Conservation (phyloP, 2,888 invertebrate genomes). For the Rhopalosiphum nymphaeae region DNA sequence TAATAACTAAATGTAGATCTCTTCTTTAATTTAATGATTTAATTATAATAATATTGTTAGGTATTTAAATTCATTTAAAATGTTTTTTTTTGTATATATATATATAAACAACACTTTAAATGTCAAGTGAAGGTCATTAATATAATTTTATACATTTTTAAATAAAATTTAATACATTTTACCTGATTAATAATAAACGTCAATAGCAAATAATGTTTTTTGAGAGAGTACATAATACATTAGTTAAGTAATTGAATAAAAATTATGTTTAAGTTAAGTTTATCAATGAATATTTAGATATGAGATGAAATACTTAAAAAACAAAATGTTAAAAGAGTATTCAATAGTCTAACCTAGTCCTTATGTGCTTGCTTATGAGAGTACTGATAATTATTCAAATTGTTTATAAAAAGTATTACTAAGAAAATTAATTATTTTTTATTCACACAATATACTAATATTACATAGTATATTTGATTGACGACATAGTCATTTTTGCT, state of each 20-base stretch:
- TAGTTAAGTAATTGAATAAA: not conserved
- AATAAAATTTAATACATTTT: not conserved
- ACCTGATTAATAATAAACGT: not conserved
- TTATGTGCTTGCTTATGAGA: not conserved
- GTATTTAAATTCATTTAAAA: not conserved
- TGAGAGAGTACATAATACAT: not conserved
- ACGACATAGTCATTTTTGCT: too few species aligned
- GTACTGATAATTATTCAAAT: not conserved
- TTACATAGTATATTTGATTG: not conserved
- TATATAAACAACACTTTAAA: not conserved
- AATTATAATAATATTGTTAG: not conserved
- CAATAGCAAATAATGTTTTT: not conserved
- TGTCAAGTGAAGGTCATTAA: constrained; percentile 54
- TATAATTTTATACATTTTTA: not conserved
- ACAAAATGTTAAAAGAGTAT: not conserved
- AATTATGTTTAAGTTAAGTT: not conserved
- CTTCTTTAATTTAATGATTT: not conserved
- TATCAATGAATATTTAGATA: not conserved
- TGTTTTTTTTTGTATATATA: not conserved
- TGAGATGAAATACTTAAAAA: too few species aligned
- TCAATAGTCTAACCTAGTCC: not conserved
- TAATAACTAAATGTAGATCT: not conserved
- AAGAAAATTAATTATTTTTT: not conserved
- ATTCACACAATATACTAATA: not conserved
- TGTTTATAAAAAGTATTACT: not conserved